Evolutionary conservation across 2,113 vertebrate species (phyloP), one percentile per base, ranked within the genome.

Genomic region (Octodon degus): DNA sequence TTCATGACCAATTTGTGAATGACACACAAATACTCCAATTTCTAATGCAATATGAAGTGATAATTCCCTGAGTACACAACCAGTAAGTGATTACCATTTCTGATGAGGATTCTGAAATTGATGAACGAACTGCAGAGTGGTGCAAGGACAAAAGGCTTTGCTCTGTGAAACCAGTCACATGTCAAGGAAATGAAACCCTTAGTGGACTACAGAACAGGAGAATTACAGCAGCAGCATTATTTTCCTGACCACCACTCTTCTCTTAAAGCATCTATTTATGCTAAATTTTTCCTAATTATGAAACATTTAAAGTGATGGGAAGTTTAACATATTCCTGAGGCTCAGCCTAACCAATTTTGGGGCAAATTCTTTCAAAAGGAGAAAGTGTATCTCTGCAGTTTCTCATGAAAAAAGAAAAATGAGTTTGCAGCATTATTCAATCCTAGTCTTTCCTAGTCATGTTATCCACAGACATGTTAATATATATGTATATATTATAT

Each of bases 251-350:
- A 91, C 50, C 92, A 34, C 27, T 34, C 79, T 94, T 65, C 22
- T 86, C 47, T 62, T 76, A 85, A 74, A 53, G 40, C n/a, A 60
- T 83, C 70, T 95, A 62, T 72, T 83, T 86, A 85, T 24, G 58
- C 16, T 37, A 77, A 90, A 76, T n/a, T 81, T 82, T 68, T 85
- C 83, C 68, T 90, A 74, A 87, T 67, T 88, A 90, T 80, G 63
- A 89, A 91, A 30, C 25, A 16, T 34, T 95, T 95, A 80, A 67
- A 63, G 16, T 55, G 30, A 89, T 43, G 55, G 55, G 55, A 58
- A 58, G 16, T 58, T 58, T 58, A 58, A 58, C 17, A 58, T 58
- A 58, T 58, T 58, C 16, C 55, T 58, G 55, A 58, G 55, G 55
- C 16, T 58, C 55, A 58, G 55, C 17, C 55, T 58, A 58, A 58